Conservation (phyloP, 2,113 vertebrate genomes). For the Lycaon pictus region DNA sequence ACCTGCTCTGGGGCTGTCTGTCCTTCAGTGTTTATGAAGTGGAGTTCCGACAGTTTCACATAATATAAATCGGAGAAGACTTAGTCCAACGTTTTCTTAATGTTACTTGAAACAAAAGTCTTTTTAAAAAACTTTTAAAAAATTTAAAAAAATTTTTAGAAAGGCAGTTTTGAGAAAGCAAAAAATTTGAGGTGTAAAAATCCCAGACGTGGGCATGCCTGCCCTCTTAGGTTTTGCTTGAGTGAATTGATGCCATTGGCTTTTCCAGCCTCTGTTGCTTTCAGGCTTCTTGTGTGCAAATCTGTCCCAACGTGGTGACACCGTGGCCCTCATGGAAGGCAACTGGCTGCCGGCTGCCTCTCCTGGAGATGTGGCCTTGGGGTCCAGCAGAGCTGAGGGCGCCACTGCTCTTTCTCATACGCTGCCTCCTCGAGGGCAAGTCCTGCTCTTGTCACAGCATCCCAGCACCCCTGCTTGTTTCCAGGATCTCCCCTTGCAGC, state of each 20-base stretch:
- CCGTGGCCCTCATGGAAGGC: rapidly evolving
- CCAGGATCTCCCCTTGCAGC: neutral
- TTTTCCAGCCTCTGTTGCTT: neutral
- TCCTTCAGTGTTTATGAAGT: neutral
- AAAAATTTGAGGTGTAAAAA: too few species aligned
- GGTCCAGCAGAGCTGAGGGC: neutral
- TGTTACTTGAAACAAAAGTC: neutral
- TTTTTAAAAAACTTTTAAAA: neutral
- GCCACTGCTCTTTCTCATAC: neutral
- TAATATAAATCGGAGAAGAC: neutral
- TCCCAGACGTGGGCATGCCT: rapidly evolving
- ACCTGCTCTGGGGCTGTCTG: rapidly evolving
- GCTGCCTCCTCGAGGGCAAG: neutral
- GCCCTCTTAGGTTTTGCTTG: neutral
- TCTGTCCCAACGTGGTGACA: neutral
- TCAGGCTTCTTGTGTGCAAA: neutral
- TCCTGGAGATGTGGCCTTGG: neutral
- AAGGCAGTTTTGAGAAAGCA: neutral
- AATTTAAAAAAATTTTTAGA: neutral
- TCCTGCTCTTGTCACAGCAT: rapidly evolving
- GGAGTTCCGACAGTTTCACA: neutral
- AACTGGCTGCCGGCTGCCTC: rapidly evolving
- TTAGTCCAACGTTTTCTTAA: neutral
- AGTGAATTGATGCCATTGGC: neutral
- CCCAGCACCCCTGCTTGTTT: too few species aligned